phyloP scores from a whole-genome alignment of 2,113 vertebrate species.

The Dascyllus trimaculatus region DNA sequence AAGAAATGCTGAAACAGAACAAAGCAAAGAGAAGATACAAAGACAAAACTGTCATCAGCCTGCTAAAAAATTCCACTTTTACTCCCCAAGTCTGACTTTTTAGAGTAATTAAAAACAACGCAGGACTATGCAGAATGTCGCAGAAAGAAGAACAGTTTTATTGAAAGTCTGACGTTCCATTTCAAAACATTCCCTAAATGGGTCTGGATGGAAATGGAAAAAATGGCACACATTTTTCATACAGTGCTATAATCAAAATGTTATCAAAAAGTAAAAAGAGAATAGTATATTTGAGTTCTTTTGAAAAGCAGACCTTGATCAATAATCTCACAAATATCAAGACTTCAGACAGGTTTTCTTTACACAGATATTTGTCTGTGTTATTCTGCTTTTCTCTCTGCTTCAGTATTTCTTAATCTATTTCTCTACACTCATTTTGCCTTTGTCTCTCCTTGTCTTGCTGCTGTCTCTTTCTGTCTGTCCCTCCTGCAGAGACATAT shows the following conservation, averaged over 20 bases:
- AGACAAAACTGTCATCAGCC: slow-evolving; percentile 16
- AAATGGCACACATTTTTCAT: background rate
- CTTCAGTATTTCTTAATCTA: slow-evolving; percentile 39
- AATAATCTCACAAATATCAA: slow-evolving; percentile 47
- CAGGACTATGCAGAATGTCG: slow-evolving; percentile 7
- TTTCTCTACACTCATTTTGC: slow-evolving; percentile 26
- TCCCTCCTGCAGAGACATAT: slow-evolving; percentile 70
- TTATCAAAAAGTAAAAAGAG: background rate
- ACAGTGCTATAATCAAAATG: background rate
- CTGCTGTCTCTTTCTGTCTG: slow-evolving; percentile 36
- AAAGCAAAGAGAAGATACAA: slow-evolving; percentile 24
- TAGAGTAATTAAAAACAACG: background rate
- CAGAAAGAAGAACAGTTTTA: slow-evolving; percentile 7
- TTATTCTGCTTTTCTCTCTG: slow-evolving; percentile 27
- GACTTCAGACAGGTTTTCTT: slow-evolving; percentile 27
- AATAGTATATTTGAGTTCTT: slow-evolving; percentile 7
- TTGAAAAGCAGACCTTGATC: slow-evolving; percentile 37
- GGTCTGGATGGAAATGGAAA: background rate
- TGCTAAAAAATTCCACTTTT: slow-evolving; percentile 4
- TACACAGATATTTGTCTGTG: slow-evolving; percentile 16
- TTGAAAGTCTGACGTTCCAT: background rate
- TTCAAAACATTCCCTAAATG: background rate
- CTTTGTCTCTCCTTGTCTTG: slow-evolving; percentile 19
- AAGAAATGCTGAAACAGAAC: slow-evolving; percentile 20
- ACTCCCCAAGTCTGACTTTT: slow-evolving; percentile 18